A percentile compares a stretch with the other conserved stretches of the same genome.
Conservation (phyloP, 2,888 invertebrate genomes). For the Alsophila aescularia region DNA sequence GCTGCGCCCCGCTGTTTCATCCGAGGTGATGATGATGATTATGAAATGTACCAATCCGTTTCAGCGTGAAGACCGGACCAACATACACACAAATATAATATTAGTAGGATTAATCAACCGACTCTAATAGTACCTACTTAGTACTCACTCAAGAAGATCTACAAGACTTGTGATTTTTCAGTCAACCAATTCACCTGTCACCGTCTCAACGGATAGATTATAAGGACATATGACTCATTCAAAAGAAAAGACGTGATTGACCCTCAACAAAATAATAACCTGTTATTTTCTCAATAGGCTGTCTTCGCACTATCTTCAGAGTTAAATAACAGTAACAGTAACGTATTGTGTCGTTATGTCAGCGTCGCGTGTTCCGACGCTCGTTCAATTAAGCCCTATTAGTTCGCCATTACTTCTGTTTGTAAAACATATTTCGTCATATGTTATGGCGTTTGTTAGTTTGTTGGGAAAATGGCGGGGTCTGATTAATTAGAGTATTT, state of each 20-base stretch:
- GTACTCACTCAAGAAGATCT: no score
- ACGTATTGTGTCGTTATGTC: slow-evolving; percentile 15
- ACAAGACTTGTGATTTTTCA: no score
- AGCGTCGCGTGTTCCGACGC: slow-evolving; percentile 40
- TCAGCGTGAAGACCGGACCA: no score
- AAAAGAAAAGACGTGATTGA: slow-evolving; percentile 5
- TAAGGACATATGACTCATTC: neutral
- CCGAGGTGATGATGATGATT: no score
- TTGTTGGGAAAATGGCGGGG: slow-evolving; percentile 10
- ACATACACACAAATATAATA: no score
- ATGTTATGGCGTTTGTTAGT: slow-evolving; percentile 13
- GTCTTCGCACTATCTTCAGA: slow-evolving; percentile 20
- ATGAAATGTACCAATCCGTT: no score
- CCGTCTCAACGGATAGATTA: no score
- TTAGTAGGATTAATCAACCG: no score
- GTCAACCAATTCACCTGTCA: no score
- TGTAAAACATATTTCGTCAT: slow-evolving; percentile 38
- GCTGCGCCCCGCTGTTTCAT: no score
- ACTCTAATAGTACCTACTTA: no score
- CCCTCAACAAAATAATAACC: slow-evolving; percentile 9
- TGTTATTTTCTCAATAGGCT: slow-evolving; percentile 19
- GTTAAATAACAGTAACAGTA: slow-evolving; percentile 26
- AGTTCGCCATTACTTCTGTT: slow-evolving; percentile 42
- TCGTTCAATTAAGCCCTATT: slow-evolving; percentile 56
- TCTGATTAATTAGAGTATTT: slow-evolving; percentile 12